Base-by-base conservation (phyloP, 2,797 vertebrate genomes). In the Harpagifer antarcticus region DNA sequence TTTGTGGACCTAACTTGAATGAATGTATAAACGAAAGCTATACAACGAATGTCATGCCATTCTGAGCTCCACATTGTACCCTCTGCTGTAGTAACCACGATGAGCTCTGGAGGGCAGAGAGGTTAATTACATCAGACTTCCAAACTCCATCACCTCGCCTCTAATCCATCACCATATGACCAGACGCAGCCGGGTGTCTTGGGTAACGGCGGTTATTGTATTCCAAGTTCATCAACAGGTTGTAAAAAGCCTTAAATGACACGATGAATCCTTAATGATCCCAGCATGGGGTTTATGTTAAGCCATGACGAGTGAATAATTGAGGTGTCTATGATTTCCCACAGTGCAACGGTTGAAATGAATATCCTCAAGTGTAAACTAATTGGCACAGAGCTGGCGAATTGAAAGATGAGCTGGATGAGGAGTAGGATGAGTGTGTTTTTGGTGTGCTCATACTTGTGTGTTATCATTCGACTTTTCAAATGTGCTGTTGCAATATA, bases 331-430 rank as follows among this genome's bases (percentile, higher is more conserved):
- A 58, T 73, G 75, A 90, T 75, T 84, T 80, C 86, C 80, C 54
- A 64, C 79, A 70, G 77, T 62, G 71, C 76, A 48, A 44, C 11
- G 64, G 69, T 75, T 72, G 55, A 85, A 85, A 88, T 86, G 15
- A 76, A 88, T 89, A 82, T 91, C 78, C 76, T 86, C 81, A 74
- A 60, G 86, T 86, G 74, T 87, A 72, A 76, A 77, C 68, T 87
- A 90, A 91, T 86, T 88, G 84, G 83, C 78, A 44, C 17, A 2
- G 20, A 73, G 78, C 64, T 79, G 49, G 60, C 49, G 54, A 78
- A 70, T 82, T 84, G 82, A 74, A 27, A 63, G 75, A 70, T 44
- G 79, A 82, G 71, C 44, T 17, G 15, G 10, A 56, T 81, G 48
- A 55, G 53, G 17, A n/a, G 44, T 31, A n/a, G 63, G 19, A 42